Evolutionary conservation across 2,113 vertebrate species (phyloP).

Genomic region (Clupea harengus): DNA sequence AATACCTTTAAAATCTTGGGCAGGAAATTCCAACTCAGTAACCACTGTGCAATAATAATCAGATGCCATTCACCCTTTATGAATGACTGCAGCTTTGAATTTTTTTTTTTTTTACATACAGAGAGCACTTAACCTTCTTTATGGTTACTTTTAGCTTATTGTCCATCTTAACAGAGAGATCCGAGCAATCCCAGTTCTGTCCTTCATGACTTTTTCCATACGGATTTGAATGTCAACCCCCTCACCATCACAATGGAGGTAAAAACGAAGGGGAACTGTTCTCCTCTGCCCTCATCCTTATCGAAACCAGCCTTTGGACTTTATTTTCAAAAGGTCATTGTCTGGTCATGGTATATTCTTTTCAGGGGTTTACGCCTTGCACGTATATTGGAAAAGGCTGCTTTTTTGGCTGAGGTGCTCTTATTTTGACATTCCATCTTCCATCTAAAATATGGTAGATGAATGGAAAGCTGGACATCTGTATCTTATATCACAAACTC

Average conservation of each 20-base stretch:
- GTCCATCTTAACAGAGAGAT: not conserved
- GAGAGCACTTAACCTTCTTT: not conserved
- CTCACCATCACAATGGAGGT: constrained; percentile 27
- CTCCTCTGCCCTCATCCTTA: constrained; percentile 29
- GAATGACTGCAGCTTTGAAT: not conserved
- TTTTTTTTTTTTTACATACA: not conserved
- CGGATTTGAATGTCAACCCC: constrained; percentile 40
- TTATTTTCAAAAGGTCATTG: constrained; percentile 45
- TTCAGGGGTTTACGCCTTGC: not conserved
- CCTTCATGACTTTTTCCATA: constrained; percentile 24
- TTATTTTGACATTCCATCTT: not conserved
- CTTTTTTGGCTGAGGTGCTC: not conserved
- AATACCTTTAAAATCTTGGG: not conserved
- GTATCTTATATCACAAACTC: not conserved
- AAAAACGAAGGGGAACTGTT: constrained; percentile 5
- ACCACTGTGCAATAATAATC: not conserved
- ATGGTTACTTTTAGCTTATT: not conserved
- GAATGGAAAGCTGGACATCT: not conserved
- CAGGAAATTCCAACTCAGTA: not conserved
- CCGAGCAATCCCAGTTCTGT: not conserved
- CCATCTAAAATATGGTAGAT: not conserved
- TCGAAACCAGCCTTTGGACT: constrained; percentile 34
- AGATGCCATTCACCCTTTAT: not conserved
- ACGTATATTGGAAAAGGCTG: not conserved
- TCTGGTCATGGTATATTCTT: constrained; percentile 35